These are phyloP conservation scores for Cochlearius cochlearius DNA, from an alignment of 2,113 vertebrate genomes.

Conservation along the genomic window DNA sequence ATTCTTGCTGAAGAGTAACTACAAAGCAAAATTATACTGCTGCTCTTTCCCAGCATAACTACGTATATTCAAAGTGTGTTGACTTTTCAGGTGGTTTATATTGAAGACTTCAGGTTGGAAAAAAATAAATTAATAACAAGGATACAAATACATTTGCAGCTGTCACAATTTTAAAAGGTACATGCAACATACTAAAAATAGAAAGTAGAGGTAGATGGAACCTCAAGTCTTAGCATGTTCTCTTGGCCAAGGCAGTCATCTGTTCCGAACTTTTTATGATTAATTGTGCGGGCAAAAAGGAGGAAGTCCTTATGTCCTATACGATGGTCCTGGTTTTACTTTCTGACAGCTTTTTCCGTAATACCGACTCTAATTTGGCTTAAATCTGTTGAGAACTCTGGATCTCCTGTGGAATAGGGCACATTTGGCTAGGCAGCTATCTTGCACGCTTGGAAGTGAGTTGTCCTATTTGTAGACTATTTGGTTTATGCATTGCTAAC, in stretches of 20 bases:
- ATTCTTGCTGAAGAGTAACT: neutral
- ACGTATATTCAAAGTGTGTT: neutral
- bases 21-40: neutral
- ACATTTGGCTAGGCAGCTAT: neutral
- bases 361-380: neutral
- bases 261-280: neutral
- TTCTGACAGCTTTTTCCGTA: neutral
- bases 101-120: neutral
- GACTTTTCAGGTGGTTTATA: neutral
- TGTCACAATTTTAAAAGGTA: neutral
- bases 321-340: neutral
- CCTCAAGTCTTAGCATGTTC: neutral
- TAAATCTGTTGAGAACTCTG: neutral
- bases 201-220: neutral
- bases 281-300: neutral
- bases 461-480: neutral
- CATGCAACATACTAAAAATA: neutral
- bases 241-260: neutral
- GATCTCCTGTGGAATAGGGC: neutral
- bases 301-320: neutral
- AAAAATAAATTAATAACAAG: neutral
- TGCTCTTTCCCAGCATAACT: neutral
- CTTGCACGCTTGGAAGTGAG: neutral
- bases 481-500: neutral
- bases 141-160: neutral